A percentile compares a stretch with the other conserved stretches of the same genome.
These are phyloP conservation scores for Sinella curviseta DNA, from an alignment of 1,140 invertebrate species.

Conservation along the genomic window DNA sequence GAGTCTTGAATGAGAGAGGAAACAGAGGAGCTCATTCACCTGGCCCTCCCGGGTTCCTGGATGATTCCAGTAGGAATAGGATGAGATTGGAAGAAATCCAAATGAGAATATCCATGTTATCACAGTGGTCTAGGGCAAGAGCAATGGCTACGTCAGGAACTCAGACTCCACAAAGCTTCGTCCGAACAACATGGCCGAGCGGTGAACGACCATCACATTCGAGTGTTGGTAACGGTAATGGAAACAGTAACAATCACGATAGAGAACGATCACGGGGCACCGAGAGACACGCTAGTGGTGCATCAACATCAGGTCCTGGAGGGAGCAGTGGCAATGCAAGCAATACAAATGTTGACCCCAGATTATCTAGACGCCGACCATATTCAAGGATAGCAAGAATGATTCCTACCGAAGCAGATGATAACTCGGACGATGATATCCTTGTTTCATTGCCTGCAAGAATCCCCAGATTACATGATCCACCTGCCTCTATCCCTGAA, in stretches of 20 bases:
- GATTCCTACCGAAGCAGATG: neutral
- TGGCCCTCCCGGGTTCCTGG: constrained; percentile 3
- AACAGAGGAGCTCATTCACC: constrained; percentile 41
- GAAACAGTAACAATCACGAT: neutral
- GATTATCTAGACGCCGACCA: neutral
- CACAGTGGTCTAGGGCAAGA: constrained; percentile 14
- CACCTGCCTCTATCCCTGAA: neutral
- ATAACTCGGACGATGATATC: neutral
- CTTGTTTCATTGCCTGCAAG: neutral
- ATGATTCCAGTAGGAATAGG: neutral
- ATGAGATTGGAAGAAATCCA: constrained; percentile 25
- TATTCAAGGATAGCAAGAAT: neutral
- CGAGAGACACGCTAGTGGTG: neutral
- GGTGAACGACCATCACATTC: neutral
- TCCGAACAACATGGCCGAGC: neutral
- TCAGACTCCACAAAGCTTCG: neutral
- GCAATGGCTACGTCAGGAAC: neutral
- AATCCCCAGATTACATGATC: neutral
- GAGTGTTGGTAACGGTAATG: no score
- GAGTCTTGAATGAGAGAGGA: constrained; percentile 48
- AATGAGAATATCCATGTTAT: constrained; percentile 20
- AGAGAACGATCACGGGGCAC: neutral
- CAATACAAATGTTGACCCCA: no score
- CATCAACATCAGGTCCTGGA: neutral
- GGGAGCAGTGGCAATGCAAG: neutral